Conservation (phyloP, 2,113 vertebrate genomes). For the Microcebus tavaratra region DNA sequence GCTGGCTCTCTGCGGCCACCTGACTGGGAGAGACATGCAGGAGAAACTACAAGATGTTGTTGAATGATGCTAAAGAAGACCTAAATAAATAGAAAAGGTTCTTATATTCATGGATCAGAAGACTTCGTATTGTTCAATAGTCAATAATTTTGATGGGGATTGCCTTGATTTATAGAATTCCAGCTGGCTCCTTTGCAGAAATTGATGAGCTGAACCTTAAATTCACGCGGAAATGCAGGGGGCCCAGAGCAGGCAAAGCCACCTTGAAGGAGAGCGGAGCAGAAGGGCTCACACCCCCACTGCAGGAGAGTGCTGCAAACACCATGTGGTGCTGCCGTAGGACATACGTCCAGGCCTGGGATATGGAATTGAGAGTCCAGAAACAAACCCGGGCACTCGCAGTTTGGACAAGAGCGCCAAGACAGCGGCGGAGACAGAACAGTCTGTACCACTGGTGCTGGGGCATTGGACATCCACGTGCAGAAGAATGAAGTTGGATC, state of each 20-base stretch:
- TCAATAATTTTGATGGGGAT: not conserved
- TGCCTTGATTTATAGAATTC: not conserved
- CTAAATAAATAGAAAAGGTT: too few relatives aligned
- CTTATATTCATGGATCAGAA: not conserved
- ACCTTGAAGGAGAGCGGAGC: not conserved
- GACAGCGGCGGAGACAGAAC: too few relatives aligned
- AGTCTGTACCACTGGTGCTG: not conserved
- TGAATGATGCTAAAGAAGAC: not conserved
- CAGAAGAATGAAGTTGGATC: not conserved
- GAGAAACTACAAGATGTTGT: fast-evolving
- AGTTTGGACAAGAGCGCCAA: not conserved
- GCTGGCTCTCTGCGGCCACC: not conserved
- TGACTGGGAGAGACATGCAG: not conserved
- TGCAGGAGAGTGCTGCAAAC: not conserved
- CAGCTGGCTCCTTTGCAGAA: not conserved
- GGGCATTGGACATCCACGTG: not conserved
- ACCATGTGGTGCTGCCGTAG: fast-evolving
- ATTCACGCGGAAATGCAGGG: not conserved
- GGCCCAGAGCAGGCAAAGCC: not conserved
- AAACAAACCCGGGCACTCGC: too few relatives aligned
- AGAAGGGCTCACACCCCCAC: not conserved
- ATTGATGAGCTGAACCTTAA: not conserved
- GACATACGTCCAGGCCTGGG: not conserved
- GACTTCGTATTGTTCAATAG: not conserved
- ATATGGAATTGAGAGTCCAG: not conserved